Evolutionary conservation across 2,888 invertebrate genomes (phyloP), one percentile per base, ranked within the genome.

Genomic region (Scaptomyza parva): DNA sequence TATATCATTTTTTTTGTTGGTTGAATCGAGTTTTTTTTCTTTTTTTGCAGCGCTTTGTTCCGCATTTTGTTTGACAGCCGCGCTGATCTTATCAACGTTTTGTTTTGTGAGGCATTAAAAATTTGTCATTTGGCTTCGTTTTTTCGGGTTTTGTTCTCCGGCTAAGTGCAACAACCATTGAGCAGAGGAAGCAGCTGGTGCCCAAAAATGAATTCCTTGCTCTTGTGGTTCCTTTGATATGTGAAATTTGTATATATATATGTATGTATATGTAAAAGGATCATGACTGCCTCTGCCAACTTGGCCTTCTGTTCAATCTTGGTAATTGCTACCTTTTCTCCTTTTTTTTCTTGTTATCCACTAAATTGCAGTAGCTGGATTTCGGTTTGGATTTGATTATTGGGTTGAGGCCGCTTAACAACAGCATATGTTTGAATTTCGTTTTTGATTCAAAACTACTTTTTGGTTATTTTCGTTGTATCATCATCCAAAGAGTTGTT

Each of bases 81-180:
- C 82, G 84, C 88, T 87, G 82, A 83, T 83, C 88, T 87, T 83
- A 83, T 83, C 82, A 83, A 12, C 70, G 77, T 87, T 87, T 82
- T 82, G 88, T 79, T 86, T 86, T 61, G 61, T 74, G 85, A 81
- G 82, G 87, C 84, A 86, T 88, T 86, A 78, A 73, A 86, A 88
- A 85, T 85, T 85, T 85, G 84, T 85, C 84, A 85, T 84, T 88
- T 84, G 64, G 73, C 63, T 50, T 33, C n/a, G 18, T 28, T 18
- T 44, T 26, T 17, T 44, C 20, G 30, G 33, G 40, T 60, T 45
- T 63, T 66, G 69, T 83, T 66, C 63, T 62, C 65, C 39, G 54
- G 44, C 30, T 37, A 62, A 55, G 54, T 67, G 53, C 61, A 55
- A 30, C 61, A 55, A 30, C 35, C 44, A 62, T 52, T 53, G 59